Base-by-base conservation (phyloP, 2,113 vertebrate genomes). In the Podocnemis expansa region DNA sequence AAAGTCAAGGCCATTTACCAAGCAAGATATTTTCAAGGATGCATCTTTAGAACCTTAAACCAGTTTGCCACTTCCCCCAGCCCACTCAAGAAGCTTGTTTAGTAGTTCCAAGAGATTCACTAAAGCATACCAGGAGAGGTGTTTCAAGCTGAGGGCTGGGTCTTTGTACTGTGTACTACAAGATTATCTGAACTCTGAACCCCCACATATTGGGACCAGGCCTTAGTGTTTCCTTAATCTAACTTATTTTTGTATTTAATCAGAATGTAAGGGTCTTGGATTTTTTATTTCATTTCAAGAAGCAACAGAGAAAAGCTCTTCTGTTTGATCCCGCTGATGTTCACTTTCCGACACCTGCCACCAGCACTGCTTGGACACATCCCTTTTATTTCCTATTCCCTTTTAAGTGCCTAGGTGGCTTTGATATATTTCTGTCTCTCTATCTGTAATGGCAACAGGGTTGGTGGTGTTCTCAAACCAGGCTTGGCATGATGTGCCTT, bases 381-480 rank as follows among this genome's bases (percentile, higher is more conserved):
- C 97, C 96, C 95, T 98, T 98, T 98, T 98, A 98, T 98, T 98
- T 98, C 95, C 95, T 95, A 98, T 98, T 98, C 98, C 97, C 97
- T 98, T 98, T 98, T 96, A 98, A 98, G 98, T 98, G 96, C 96
- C 80, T 92, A 91, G 89, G 97, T 25, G 4, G 97, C 98, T 98
- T 98, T 98, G 98, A 98, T 98, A 98, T 98, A 97, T 97, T 98
- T 98, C 97, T 95, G 80, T 98, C 97, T 98, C 93, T 96, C 96
- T 97, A 89, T 97, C 97, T 98, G 97, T 98, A 98, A 97, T 97
- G 97, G 98, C 97, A 97, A 97, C 91, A 96, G 97, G 97, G 94
- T 91, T 97, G 97, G 92, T 98, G 97, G 97, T 97, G 96, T 98
- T 98, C 93, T 97, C 98, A 97, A 93, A 96, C 95, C 97, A 94